Conservation (phyloP, 2,113 vertebrate species). For the Maccullochella peelii region DNA sequence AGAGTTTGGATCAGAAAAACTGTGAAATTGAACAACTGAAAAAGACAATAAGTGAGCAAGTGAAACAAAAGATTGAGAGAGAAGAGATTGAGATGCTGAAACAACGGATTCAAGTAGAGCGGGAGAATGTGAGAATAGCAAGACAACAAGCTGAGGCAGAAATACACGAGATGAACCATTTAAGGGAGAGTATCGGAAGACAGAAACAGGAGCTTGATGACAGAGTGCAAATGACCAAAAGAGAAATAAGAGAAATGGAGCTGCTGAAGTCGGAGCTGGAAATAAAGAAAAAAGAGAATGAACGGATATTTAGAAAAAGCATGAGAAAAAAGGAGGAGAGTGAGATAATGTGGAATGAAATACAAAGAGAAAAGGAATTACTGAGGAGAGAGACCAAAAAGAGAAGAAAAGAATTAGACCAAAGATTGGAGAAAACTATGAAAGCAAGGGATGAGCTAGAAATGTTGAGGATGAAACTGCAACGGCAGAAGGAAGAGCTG, state of each 20-base stretch:
- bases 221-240: slow-evolving; percentile 36
- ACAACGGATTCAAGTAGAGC: slow-evolving; percentile 39
- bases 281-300: slow-evolving; percentile 54
- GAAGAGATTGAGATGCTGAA: slow-evolving; percentile 46
- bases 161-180: slow-evolving; percentile 21
- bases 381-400: slow-evolving; percentile 39
- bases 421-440: slow-evolving; percentile 48
- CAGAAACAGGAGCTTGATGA: slow-evolving; percentile 53
- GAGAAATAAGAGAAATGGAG: slow-evolving; percentile 69
- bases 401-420: slow-evolving; percentile 51
- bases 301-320: slow-evolving; percentile 43
- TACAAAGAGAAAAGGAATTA: slow-evolving; percentile 42
- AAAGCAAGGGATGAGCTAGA: slow-evolving; percentile 59
- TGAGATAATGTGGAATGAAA: slow-evolving; percentile 44
- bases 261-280: slow-evolving; percentile 65
- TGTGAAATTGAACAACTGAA: slow-evolving; percentile 1
- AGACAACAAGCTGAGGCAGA: slow-evolving; percentile 32
- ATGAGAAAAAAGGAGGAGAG: slow-evolving; percentile 47
- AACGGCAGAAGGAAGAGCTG: slow-evolving; percentile 43
- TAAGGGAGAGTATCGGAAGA: slow-evolving; percentile 25
- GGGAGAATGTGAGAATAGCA: slow-evolving; percentile 26
- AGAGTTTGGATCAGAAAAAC: slow-evolving; percentile 9
- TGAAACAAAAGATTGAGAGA: slow-evolving; percentile 33
- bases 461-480: slow-evolving; percentile 39
- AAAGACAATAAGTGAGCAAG: not conserved